Evolutionary conservation across 2,888 invertebrate species (phyloP).

Genomic region (Hedya salicella): DNA sequence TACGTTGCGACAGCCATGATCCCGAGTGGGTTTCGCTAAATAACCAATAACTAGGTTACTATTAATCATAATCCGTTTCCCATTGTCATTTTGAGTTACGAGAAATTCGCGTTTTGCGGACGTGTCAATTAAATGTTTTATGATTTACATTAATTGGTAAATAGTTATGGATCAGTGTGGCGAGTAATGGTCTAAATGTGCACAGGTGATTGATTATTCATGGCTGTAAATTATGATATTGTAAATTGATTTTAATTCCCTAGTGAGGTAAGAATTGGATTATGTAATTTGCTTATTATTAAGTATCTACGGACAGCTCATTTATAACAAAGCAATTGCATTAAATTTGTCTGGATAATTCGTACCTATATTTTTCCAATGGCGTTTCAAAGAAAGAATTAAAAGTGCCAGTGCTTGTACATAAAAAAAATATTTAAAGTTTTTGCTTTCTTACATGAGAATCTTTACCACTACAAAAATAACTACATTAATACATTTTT

Average conservation of each 20-base stretch:
- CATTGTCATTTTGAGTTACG: constrained; percentile 31
- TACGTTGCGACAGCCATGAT: constrained; percentile 4
- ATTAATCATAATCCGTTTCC: constrained; percentile 34
- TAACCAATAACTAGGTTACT: constrained; percentile 17
- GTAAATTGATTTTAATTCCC: constrained; percentile 3
- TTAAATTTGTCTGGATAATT: no score
- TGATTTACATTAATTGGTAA: constrained; percentile 36
- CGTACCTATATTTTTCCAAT: no score
- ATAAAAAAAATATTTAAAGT: no score
- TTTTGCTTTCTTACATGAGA: no score
- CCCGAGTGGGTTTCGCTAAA: background rate
- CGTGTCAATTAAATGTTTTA: constrained; percentile 31
- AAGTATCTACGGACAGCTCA: no score
- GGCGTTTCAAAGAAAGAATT: no score
- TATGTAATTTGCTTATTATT: background rate
- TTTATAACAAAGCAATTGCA: no score
- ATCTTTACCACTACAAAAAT: no score
- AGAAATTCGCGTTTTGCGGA: constrained; percentile 9
- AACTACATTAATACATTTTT: no score
- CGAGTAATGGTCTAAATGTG: background rate
- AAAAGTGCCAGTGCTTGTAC: no score
- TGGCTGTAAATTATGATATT: constrained; percentile 26
- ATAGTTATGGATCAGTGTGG: constrained; percentile 17
- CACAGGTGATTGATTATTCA: constrained; percentile 27
- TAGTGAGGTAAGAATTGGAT: constrained; percentile 9